Conservation (phyloP, 1,140 invertebrate species). For the Aplysia californica region DNA sequence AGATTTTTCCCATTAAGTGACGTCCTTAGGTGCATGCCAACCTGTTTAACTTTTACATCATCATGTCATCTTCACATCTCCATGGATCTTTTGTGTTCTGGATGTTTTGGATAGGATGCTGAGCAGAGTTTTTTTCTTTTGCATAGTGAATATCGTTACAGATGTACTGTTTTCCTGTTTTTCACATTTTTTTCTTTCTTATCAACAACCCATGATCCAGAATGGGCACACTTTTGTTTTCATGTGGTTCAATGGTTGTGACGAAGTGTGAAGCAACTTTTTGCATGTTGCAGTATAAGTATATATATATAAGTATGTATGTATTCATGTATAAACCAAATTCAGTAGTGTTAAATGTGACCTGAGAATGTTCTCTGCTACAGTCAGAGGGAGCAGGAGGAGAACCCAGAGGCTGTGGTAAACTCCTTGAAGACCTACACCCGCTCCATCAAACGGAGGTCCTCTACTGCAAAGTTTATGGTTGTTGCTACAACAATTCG, state of each 20-base stretch:
- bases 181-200: no score
- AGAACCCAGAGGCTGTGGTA: conserved; percentile 65
- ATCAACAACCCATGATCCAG: no score
- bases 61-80: no score
- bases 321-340: background rate
- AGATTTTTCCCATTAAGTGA: background rate
- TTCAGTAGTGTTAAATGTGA: no score
- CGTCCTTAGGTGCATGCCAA: background rate
- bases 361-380: conserved; percentile 19
- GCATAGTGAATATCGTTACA: no score
- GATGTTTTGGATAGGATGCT: no score
- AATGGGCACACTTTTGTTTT: no score
- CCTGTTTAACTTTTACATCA: no score
- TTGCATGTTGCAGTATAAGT: background rate
- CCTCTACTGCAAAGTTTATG: conserved; percentile 50
- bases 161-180: no score
- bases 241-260: background rate
- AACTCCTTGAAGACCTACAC: conserved; percentile 62
- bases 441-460: conserved; percentile 56
- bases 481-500: conserved; percentile 48
- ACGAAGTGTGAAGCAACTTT: background rate
- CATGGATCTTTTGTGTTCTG: no score
- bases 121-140: no score
- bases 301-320: background rate
- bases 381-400: conserved; percentile 62